Evolutionary conservation across 1,140 invertebrate genomes (phyloP), one percentile per base, ranked within the genome.

Genomic region (Drosophila neocordata): DNA sequence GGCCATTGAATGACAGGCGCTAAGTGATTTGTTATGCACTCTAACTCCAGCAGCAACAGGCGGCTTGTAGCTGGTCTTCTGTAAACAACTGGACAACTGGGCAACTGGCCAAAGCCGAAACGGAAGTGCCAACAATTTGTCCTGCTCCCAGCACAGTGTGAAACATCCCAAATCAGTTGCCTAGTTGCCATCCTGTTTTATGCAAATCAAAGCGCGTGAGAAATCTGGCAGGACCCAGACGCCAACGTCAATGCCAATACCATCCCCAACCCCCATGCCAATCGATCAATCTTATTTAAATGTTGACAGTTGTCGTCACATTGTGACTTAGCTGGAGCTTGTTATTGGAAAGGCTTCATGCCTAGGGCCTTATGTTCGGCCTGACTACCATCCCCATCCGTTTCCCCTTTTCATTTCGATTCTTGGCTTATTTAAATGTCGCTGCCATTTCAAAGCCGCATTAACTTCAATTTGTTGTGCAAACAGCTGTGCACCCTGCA

Each of bases 261-360:
- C 55, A 79, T 64, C 58, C 57, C 53, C 67, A 71, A 59, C 65
- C 65, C 52, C 74, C 63, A 63, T 68, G 74, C 75, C 83, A 79
- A 89, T 89, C 85, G 76, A 89, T 89, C 85, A 89, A 89, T 85
- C 78, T 82, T 79, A 74, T 89, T 89, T 89, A 89, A 89, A 89
- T 89, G 81, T 69, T 83, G 83, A 88, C 83, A 88, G 83, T 88
- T 88, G 79, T 88, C 79, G 73, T 83, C 83, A 67, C 76, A 73
- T 65, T 77, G 83, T 77, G 66, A 77, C 76, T 72, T 63, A 67
- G 60, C 73, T 77, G 77, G 27, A 65, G 58, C 69, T 77, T 56
- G 74, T 61, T 69, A 69, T 61, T 75, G 77, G 64, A 81, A 87
- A 87, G 81, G 80, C 73, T 77, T 77, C 58, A 35, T 66, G 34